Evolutionary conservation across 2,113 vertebrate species (phyloP).

Genomic region (Turdus rufiventris): DNA sequence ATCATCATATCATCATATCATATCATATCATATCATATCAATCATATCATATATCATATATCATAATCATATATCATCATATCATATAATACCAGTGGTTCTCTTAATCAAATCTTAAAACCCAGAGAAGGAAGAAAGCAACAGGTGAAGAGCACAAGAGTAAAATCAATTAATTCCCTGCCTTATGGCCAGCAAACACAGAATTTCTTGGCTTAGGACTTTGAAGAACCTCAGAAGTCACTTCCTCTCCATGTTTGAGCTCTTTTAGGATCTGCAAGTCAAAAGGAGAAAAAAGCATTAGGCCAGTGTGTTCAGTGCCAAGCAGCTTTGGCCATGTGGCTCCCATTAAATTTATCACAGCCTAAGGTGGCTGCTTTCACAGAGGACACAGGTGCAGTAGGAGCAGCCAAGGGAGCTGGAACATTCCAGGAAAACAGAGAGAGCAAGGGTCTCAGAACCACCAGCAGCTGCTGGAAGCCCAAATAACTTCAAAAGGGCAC

Average conservation of each 20-base stretch:
- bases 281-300: not conserved
- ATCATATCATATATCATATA: too few species aligned
- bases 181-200: not conserved
- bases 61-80: too few species aligned
- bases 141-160: accelerated
- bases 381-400: not conserved
- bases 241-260: not conserved
- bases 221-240: not conserved
- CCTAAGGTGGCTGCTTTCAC: not conserved
- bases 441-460: not conserved
- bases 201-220: not conserved
- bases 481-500: not conserved
- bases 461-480: not conserved
- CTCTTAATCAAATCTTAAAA: not conserved
- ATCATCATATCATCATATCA: too few species aligned
- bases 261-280: not conserved
- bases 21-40: too few species aligned
- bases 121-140: not conserved
- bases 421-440: not conserved
- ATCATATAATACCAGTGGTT: not conserved
- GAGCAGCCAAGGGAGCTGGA: not conserved
- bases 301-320: accelerated
- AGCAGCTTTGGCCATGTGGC: not conserved
- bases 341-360: not conserved
- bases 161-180: not conserved